Evolutionary conservation across 1,140 invertebrate species (phyloP).

Genomic region (Drosophila subobscura): DNA sequence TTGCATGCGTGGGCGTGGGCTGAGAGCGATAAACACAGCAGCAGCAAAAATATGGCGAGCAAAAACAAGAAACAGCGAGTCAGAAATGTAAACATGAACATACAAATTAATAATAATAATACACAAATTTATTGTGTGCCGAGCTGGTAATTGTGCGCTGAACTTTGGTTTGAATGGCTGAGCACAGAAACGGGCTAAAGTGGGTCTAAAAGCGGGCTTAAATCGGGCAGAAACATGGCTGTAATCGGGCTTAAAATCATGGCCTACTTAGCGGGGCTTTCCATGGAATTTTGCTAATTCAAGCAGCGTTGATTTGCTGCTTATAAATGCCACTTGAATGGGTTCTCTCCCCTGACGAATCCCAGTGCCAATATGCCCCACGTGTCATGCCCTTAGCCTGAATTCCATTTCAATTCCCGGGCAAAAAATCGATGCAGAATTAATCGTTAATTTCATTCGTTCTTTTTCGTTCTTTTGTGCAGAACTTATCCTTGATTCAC

Average conservation of each 20-base stretch:
- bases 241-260: slow-evolving; percentile 30
- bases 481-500: background rate
- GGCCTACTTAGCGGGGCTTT: slow-evolving; percentile 50
- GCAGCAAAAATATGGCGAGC: slow-evolving; percentile 26
- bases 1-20: slow-evolving; percentile 43
- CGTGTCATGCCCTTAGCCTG: background rate
- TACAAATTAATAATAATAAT: slow-evolving; percentile 32
- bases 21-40: slow-evolving; percentile 50
- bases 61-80: background rate
- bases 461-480: background rate
- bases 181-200: background rate
- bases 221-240: background rate
- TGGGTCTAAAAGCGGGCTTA: no score
- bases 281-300: no score
- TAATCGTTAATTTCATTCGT: slow-evolving; percentile 24
- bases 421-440: slow-evolving; percentile 27
- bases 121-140: no score
- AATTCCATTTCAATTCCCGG: slow-evolving; percentile 14
- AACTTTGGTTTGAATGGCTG: slow-evolving; percentile 40
- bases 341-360: slow-evolving; percentile 14
- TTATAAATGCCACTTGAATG: no score
- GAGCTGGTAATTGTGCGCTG: slow-evolving; percentile 45
- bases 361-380: background rate
- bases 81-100: slow-evolving; percentile 39
- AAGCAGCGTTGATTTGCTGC: no score